A percentile compares a stretch with the other conserved stretches of the same genome.
Conservation (phyloP, 2,888 invertebrate genomes). For the Lepidochrysops patricia region DNA sequence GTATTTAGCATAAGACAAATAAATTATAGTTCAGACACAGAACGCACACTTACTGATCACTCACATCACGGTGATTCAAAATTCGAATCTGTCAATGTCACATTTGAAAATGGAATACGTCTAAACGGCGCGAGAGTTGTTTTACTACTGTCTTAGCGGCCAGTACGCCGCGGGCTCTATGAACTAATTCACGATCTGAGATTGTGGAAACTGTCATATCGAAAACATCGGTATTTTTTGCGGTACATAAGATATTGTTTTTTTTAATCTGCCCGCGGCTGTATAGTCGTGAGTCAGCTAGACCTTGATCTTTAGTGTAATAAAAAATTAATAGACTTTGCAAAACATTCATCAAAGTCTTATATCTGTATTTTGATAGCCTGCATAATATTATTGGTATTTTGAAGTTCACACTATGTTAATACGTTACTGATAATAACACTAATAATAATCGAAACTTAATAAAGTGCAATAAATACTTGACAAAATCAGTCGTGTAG, state of each 20-base stretch:
- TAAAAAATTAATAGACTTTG: conserved; percentile 2
- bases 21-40: too few species aligned
- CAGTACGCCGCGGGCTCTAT: conserved; percentile 30
- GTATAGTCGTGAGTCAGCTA: neutral
- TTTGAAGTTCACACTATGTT: neutral
- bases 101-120: conserved; percentile 38
- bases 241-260: conserved; percentile 8
- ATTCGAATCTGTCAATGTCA: conserved; percentile 21
- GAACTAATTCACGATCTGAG: conserved; percentile 49
- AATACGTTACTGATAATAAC: too few species aligned
- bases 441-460: too few species aligned
- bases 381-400: neutral
- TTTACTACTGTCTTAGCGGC: conserved; percentile 42
- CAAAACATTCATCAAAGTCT: conserved; percentile 3
- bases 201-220: conserved; percentile 36
- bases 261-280: conserved; percentile 15
- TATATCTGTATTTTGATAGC: too few species aligned
- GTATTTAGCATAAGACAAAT: too few species aligned
- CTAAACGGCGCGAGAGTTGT: conserved; percentile 49
- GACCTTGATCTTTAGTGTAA: conserved; percentile 8
- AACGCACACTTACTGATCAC: conserved; percentile 10
- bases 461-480: too few species aligned
- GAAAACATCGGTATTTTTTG: conserved; percentile 34
- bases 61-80: conserved; percentile 23
- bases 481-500: too few species aligned